Conservation (phyloP, 2,113 vertebrate species). For the Emydura subglobosa region DNA sequence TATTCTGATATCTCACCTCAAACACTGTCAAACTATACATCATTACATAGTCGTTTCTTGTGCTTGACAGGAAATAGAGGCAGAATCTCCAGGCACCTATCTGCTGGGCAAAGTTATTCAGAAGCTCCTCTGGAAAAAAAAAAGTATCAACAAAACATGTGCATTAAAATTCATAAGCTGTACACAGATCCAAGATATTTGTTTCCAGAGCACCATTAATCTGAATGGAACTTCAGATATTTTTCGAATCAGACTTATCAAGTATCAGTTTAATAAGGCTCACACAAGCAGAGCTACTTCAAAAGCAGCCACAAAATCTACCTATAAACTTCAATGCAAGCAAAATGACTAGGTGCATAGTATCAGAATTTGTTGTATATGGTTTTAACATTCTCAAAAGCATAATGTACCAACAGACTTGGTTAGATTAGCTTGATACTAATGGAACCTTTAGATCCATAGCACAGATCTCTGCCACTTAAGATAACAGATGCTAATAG, state of each 20-base stretch:
- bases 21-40: slow-evolving; percentile 99
- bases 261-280: background rate
- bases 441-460: background rate
- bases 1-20: slow-evolving; percentile 86
- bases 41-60: slow-evolving; percentile 98
- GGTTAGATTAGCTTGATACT: background rate
- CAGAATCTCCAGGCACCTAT: slow-evolving; percentile 98
- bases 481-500: background rate
- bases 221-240: background rate
- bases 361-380: background rate
- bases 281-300: background rate
- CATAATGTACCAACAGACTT: background rate
- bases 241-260: background rate
- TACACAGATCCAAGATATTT: background rate
- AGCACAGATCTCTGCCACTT: background rate
- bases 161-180: slow-evolving; percentile 30
- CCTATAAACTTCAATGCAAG: background rate
- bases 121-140: slow-evolving; percentile 91
- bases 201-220: background rate
- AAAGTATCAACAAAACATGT: slow-evolving; percentile 38
- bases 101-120: slow-evolving; percentile 99
- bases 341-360: background rate
- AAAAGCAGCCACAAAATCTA: background rate
- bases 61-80: slow-evolving; percentile 97
- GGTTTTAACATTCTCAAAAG: background rate